A percentile compares a stretch with the other conserved stretches of the same genome.
phyloP scores from a whole-genome alignment of 2,888 invertebrate species.

The Acrobasis consociella region DNA sequence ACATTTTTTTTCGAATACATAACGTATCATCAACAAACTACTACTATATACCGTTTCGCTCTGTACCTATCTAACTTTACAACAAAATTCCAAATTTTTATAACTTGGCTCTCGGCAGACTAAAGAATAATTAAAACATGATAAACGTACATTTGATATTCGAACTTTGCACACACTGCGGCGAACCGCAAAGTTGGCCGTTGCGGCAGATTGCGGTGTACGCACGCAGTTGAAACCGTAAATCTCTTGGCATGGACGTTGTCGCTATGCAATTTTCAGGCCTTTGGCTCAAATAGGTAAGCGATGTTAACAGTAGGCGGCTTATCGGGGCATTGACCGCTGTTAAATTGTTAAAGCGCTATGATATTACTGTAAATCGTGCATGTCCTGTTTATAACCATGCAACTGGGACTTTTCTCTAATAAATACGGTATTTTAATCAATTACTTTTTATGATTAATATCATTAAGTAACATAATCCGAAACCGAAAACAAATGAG shows the following conservation, averaged over 20 bases:
- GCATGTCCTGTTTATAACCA: not conserved
- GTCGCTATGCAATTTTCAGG: conserved; percentile 16
- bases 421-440: too few species aligned
- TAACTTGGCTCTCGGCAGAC: not conserved
- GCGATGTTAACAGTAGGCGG: conserved; percentile 15
- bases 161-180: conserved; percentile 10
- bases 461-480: too few species aligned
- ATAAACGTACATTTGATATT: conserved; percentile 10
- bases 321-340: conserved; percentile 1
- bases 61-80: not conserved
- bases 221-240: conserved; percentile 19
- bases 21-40: too few species aligned
- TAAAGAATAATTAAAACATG: conserved; percentile 7
- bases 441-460: too few species aligned
- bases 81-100: not conserved
- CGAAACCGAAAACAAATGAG: too few species aligned
- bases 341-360: conserved; percentile 16
- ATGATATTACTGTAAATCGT: not conserved
- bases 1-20: too few species aligned
- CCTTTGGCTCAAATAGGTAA: conserved; percentile 21
- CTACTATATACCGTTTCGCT: too few species aligned
- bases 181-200: conserved; percentile 20
- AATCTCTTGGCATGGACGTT: conserved; percentile 17
- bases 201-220: conserved; percentile 22
- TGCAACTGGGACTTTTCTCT: not conserved